Percentiles rank a stretch among this genome's conserved stretches.
Evolutionary conservation across 30 jellyfish, hydroid and myxozoan species (phyloP).

Genomic region (Aurelia sp.): DNA sequence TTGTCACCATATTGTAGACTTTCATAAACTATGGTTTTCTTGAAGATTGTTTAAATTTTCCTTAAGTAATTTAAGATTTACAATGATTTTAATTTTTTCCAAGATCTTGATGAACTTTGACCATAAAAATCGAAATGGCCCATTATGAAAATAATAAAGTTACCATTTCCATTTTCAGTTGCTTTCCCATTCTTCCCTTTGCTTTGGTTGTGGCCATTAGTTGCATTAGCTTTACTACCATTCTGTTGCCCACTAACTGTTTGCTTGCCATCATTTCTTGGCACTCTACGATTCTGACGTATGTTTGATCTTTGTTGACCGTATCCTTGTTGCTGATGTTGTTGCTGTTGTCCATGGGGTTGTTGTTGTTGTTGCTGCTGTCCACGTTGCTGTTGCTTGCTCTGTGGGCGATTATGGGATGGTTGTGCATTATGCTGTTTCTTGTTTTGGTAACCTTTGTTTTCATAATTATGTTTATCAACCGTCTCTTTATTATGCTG

Average conservation of each 20-base stretch:
- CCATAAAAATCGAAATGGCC: too few relatives aligned
- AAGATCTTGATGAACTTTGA: too few relatives aligned
- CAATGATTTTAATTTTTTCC: too few relatives aligned
- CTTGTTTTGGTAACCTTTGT: conserved; percentile 41
- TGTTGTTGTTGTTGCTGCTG: conserved; percentile 46
- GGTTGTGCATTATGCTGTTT: conserved; percentile 27
- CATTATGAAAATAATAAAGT: too few relatives aligned
- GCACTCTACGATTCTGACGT: conserved; percentile 71
- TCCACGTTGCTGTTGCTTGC: conserved; percentile 49
- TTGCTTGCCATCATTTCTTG: conserved; percentile 57
- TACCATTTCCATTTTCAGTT: neutral
- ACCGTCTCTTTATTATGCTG: conserved; percentile 47
- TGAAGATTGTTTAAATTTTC: too few relatives aligned
- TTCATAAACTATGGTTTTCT: too few relatives aligned
- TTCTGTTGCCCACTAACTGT: neutral
- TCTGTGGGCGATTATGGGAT: conserved; percentile 8
- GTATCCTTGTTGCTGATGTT: conserved; percentile 27
- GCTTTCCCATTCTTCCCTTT: conserved; percentile 35
- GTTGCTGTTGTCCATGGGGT: conserved; percentile 41
- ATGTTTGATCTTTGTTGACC: conserved; percentile 35
- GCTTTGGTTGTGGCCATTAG: conserved; percentile 11
- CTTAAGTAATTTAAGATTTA: too few relatives aligned
- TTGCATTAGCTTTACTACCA: conserved; percentile 41
- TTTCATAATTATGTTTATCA: conserved; percentile 12
- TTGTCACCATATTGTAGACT: too few relatives aligned